These are phyloP conservation scores for Epsilonema sp. DNA, from an alignment of 2,888 invertebrate genomes.

Conservation along the genomic window DNA sequence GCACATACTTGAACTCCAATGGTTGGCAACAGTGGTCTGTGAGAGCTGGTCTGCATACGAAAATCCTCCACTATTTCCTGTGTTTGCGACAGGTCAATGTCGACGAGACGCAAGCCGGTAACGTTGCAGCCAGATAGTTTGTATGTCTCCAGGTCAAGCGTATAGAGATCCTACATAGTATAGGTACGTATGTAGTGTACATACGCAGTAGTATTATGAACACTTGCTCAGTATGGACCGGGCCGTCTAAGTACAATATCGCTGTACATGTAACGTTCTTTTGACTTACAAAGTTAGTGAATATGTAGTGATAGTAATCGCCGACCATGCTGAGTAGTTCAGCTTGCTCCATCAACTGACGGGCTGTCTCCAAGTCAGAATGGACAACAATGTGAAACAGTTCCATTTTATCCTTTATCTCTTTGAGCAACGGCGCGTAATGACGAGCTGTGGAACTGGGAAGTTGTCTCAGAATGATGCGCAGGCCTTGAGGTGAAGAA, in stretches of 20 bases:
- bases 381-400: conserved; percentile 1
- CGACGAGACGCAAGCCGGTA: conserved; percentile 70
- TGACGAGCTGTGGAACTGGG: too few species aligned
- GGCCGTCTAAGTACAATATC: too few species aligned
- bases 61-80: conserved; percentile 37
- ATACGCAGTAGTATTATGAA: too few species aligned
- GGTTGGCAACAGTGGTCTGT: too few species aligned
- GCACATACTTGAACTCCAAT: too few species aligned
- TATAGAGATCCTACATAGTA: too few species aligned
- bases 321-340: not conserved
- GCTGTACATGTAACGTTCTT: too few species aligned
- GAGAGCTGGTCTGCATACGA: not conserved
- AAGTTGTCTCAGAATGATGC: not conserved
- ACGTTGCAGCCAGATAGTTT: too few species aligned
- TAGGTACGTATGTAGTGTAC: too few species aligned
- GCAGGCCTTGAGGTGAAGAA: not conserved
- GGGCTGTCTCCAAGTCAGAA: conserved; percentile 1
- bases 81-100: conserved; percentile 28
- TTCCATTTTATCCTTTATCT: conserved; percentile 5
- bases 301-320: conserved; percentile 11
- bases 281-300: conserved; percentile 11
- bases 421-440: conserved; percentile 7
- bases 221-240: too few species aligned
- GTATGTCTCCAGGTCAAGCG: too few species aligned
- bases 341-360: conserved; percentile 5